These are phyloP conservation scores for Hybognathus amarus DNA, from an alignment of 2,797 vertebrate species.

Conservation along the genomic window DNA sequence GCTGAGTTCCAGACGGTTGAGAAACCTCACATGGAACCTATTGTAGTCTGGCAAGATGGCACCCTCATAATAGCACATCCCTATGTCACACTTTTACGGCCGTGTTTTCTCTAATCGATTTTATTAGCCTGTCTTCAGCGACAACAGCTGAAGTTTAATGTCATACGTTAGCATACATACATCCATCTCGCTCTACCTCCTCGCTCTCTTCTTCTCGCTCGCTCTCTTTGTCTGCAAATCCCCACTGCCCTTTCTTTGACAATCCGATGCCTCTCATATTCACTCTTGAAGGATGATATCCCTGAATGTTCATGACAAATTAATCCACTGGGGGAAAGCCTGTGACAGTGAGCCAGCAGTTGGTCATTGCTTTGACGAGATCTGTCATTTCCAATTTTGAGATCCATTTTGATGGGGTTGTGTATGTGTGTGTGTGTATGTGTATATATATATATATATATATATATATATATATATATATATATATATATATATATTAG, in stretches of 20 bases:
- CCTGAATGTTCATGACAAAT: constrained; percentile 86
- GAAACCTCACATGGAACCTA: background rate
- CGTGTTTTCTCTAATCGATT: constrained; percentile 11
- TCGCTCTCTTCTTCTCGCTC: background rate
- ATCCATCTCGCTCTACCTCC: constrained; percentile 5
- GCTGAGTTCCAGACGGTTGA: background rate
- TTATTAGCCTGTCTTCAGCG: constrained; percentile 35
- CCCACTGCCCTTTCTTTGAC: constrained; percentile 77
- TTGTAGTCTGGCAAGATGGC: background rate
- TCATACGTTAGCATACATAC: constrained; percentile 65
- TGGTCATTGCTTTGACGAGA: constrained; percentile 79
- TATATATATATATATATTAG: constrained; percentile 40
- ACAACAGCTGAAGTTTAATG: constrained; percentile 68
- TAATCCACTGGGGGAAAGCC: constrained; percentile 83
- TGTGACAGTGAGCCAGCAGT: constrained; percentile 78
- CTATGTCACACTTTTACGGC: background rate
- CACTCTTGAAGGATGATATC: constrained; percentile 83
- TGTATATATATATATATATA: background rate
- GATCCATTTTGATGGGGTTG: constrained; percentile 61
- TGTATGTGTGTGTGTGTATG: no score
- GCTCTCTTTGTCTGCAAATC: constrained; percentile 72
- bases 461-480: constrained; percentile 12
- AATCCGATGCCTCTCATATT: constrained; percentile 79
- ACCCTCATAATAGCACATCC: constrained; percentile 22
- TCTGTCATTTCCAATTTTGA: constrained; percentile 82